Evolutionary conservation across 2,113 vertebrate genomes (phyloP).

Genomic region (Leptosomus discolor): DNA sequence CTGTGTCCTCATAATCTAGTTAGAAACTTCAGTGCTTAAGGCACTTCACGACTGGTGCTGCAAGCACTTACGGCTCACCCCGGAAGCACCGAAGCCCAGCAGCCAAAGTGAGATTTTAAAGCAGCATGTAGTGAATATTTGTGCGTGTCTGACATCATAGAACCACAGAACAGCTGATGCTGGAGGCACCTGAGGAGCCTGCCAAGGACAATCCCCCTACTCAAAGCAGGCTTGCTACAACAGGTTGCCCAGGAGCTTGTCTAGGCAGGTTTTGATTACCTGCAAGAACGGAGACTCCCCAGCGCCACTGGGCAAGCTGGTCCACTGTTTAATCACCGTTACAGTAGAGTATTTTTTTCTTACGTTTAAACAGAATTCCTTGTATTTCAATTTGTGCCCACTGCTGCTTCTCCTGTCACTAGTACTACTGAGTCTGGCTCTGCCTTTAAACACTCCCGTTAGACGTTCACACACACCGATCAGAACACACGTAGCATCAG

Average conservation of each 20-base stretch:
- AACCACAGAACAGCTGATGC: not conserved
- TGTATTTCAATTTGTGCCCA: not conserved
- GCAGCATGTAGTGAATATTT: not conserved
- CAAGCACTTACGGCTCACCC: not conserved
- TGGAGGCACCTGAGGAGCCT: not conserved
- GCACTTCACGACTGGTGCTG: not conserved
- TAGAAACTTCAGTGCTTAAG: not conserved
- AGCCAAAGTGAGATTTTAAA: not conserved
- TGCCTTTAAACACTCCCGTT: not conserved
- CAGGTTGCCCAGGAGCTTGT: not conserved
- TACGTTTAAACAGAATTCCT: not conserved
- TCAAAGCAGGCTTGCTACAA: not conserved
- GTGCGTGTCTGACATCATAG: not conserved
- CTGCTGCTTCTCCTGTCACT: not conserved
- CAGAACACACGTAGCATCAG: not conserved
- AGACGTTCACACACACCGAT: not conserved
- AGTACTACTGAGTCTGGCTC: not conserved
- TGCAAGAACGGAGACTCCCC: not conserved
- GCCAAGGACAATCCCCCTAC: not conserved
- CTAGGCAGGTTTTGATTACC: not conserved
- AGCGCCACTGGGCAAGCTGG: not conserved
- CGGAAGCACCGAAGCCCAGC: not conserved
- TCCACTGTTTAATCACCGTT: not conserved
- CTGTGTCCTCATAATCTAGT: not conserved
- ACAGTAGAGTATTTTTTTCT: not conserved